These are phyloP conservation scores for Amphilophus citrinellus DNA, from an alignment of 2,113 vertebrate genomes.

Conservation along the genomic window DNA sequence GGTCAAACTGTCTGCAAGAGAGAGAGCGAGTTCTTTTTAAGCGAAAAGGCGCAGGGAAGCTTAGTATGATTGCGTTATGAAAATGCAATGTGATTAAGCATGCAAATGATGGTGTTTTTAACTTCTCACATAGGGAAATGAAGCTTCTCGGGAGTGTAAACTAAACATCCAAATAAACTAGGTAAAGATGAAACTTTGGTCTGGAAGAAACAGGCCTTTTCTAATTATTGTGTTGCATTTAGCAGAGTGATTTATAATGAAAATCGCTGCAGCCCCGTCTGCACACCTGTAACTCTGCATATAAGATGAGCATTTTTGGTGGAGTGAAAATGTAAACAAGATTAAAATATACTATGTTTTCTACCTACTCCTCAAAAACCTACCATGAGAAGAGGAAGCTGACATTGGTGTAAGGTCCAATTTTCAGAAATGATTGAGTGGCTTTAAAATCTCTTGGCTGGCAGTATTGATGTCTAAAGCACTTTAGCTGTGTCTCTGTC, in stretches of 20 bases:
- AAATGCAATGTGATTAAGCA: not conserved
- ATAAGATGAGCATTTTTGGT: not conserved
- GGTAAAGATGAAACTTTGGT: not conserved
- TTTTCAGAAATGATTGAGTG: constrained; percentile 57
- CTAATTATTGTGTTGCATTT: not conserved
- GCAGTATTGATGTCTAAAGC: constrained; percentile 75
- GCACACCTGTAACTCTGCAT: constrained; percentile 13
- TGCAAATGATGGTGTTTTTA: not conserved
- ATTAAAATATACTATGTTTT: not conserved
- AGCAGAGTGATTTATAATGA: not conserved
- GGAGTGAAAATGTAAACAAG: not conserved
- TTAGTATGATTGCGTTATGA: not conserved
- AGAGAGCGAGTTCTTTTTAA: not conserved
- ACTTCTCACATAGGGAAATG: not conserved
- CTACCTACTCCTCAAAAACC: not conserved
- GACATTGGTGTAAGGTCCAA: constrained; percentile 43
- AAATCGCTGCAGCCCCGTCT: not conserved
- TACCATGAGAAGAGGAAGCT: not conserved
- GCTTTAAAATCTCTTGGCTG: constrained; percentile 59
- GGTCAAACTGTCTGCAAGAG: constrained; percentile 33
- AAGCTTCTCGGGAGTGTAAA: not conserved
- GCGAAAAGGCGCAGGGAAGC: constrained; percentile 17
- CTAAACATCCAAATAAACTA: not conserved
- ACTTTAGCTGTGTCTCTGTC: constrained; percentile 66
- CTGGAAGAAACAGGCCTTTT: not conserved